These are phyloP conservation scores for Hemicentrotus pulcherrimus DNA, from an alignment of 35 echinoderm and acorn worm species.

Conservation along the genomic window DNA sequence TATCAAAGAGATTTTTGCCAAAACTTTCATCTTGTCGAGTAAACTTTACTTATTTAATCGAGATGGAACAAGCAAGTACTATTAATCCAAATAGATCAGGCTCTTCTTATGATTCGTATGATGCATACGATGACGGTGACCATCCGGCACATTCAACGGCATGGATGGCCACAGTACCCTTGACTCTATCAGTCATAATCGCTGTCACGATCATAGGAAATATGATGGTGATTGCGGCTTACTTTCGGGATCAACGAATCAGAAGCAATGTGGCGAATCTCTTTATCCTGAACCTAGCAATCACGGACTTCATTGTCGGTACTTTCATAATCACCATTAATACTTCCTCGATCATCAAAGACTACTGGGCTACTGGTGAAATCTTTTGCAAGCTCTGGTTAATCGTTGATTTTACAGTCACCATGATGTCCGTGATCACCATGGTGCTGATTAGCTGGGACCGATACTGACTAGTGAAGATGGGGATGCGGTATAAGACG, in stretches of 20 bases:
- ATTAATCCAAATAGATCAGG: neutral
- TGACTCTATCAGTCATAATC: slow-evolving; percentile 22
- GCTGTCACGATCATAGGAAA: slow-evolving; percentile 43
- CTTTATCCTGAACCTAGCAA: slow-evolving; percentile 51
- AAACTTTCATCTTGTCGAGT: neutral
- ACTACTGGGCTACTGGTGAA: slow-evolving; percentile 46
- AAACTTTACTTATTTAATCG: neutral
- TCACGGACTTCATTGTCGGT: slow-evolving; percentile 46
- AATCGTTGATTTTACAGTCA: neutral
- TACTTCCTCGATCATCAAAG: neutral
- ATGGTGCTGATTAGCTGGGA: slow-evolving; percentile 35
- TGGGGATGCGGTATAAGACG: slow-evolving; percentile 30
- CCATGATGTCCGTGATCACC: slow-evolving; percentile 31
- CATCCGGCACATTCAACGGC: neutral
- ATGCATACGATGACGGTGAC: neutral
- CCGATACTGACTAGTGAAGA: slow-evolving; percentile 43
- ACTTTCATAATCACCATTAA: slow-evolving; percentile 37
- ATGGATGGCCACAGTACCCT: slow-evolving; percentile 2
- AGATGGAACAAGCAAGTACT: neutral
- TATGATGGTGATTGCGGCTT: slow-evolving; percentile 22
- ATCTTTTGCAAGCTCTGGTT: slow-evolving; percentile 40
- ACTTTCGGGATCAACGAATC: slow-evolving; percentile 18
- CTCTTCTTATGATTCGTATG: neutral
- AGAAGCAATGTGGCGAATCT: slow-evolving; percentile 32
- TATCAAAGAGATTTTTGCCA: too few relatives aligned